Evolutionary conservation across 2,113 vertebrate genomes (phyloP).

Genomic region (Elephantulus edwardii): DNA sequence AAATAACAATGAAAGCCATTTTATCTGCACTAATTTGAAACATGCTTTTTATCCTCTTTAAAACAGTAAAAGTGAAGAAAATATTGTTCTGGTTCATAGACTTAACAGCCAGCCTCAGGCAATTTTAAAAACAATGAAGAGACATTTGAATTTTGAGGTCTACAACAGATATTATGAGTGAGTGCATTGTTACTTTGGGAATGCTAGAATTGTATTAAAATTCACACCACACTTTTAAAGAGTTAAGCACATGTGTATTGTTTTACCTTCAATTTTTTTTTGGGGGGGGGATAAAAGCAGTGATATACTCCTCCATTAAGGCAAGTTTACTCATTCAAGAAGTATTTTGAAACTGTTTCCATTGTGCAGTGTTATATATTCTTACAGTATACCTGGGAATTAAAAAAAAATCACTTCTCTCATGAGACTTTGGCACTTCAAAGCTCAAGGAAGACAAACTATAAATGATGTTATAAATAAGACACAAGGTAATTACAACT

Average conservation of each 20-base stretch:
- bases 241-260: neutral
- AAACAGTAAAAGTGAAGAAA: neutral
- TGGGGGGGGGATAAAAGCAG: neutral
- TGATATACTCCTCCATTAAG: neutral
- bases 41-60: neutral
- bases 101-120: neutral
- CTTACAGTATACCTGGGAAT: neutral
- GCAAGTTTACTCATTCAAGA: neutral
- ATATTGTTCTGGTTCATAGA: neutral
- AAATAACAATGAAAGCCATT: neutral
- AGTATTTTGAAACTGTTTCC: neutral
- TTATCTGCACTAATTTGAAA: too few relatives aligned
- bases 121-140: neutral
- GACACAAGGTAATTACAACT: neutral
- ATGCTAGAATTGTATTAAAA: conserved; percentile 3
- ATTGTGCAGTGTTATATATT: neutral
- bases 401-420: neutral
- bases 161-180: neutral
- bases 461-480: neutral
- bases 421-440: neutral
- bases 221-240: neutral
- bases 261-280: neutral
- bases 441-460: neutral
- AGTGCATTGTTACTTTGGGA: neutral
- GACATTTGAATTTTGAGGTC: neutral